Evolutionary conservation across 2,797 vertebrate genomes (phyloP), one percentile per base, ranked within the genome.

Genomic region (Rhinella marina): DNA sequence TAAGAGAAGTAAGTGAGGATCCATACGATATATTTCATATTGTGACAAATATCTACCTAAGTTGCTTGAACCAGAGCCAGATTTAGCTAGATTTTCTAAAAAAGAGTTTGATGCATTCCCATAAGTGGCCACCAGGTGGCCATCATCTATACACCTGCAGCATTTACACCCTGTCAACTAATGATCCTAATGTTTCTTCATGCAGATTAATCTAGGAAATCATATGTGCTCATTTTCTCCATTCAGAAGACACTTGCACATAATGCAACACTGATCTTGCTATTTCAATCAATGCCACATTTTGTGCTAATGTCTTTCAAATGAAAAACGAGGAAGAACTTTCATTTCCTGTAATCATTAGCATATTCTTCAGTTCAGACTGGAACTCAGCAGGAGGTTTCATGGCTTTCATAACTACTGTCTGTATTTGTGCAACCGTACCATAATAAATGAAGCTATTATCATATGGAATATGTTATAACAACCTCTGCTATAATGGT

Each of bases 111-210:
- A 11, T 57, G 80, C 64, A 61, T 78, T 86, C 12, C 85, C 81
- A 85, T 86, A 90, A 85, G 88, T 91, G 91, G 85, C 90, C 91
- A 91, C 88, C 86, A 92, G 92, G 91, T 90, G 91, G 90, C 91
- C 90, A 89, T 82, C 78, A 81, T 85, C 90, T 85, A 70, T 80
- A 90, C 91, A 73, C 90, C 90, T 89, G 88, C 88, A 86, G 61
- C 85, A 86, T 89, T 86, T 83, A 59, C 52, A 89, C 77, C 54
- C 88, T 80, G 73, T 86, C 85, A 84, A 84, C 80, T 86, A 81
- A 79, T 83, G 73, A 57, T 79, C 29, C 57, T 89, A 86, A 86
- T 86, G 84, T 82, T 78, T 83, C 84, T 83, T 89, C 84, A 84
- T 89, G 88, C 85, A 89, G 85, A 86, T 86, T 89, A 83, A 89